phyloP scores from a whole-genome alignment of 2,797 vertebrate genomes.

The Micromesistius poutassou region DNA sequence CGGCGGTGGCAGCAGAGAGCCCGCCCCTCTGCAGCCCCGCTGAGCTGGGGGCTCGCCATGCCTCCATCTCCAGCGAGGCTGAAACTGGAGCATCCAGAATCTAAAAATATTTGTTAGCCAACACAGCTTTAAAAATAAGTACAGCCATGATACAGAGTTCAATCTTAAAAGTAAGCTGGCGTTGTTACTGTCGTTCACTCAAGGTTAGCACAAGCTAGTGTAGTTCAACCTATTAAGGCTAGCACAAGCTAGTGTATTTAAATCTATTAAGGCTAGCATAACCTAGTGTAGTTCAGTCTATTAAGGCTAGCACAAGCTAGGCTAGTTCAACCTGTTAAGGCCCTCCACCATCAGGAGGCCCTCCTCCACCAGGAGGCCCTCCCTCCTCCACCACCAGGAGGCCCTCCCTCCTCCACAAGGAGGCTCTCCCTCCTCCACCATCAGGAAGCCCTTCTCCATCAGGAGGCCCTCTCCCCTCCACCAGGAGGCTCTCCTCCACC shows the following conservation, averaged over 20 bases:
- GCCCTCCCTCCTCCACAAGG: too few species aligned
- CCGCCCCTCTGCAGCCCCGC: background rate
- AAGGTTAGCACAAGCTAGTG: background rate
- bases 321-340: too few species aligned
- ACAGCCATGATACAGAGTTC: conserved; percentile 2
- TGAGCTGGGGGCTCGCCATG: background rate
- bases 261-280: background rate
- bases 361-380: too few species aligned
- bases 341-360: too few species aligned
- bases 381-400: too few species aligned
- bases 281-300: background rate
- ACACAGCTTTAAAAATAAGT: conserved; percentile 26
- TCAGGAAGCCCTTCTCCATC: too few species aligned
- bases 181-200: background rate
- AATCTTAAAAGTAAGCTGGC: background rate
- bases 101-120: conserved; percentile 62
- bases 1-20: too few species aligned
- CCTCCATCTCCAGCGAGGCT: conserved; percentile 38
- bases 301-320: background rate
- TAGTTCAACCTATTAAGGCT: background rate
- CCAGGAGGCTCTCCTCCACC: too few species aligned
- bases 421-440: too few species aligned
- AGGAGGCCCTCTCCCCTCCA: too few species aligned
- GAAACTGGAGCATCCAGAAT: conserved; percentile 59
- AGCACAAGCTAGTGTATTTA: background rate